Base-by-base conservation (phyloP, 2,113 vertebrate species). In the Scopus umbretta region DNA sequence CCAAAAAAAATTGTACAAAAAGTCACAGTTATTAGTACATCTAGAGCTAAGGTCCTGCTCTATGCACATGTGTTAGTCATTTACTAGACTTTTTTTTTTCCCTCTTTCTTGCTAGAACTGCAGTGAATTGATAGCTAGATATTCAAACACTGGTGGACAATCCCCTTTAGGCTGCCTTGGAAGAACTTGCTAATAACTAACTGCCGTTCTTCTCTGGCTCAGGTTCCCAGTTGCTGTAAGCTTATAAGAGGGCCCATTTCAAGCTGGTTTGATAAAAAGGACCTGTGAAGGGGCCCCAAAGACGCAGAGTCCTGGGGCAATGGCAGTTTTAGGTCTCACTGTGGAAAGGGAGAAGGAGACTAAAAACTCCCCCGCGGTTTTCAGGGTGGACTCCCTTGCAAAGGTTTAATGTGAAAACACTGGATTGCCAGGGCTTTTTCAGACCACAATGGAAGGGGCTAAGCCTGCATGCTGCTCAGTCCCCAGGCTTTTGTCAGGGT, bases 141-240 rank as follows among this genome's bases (percentile, higher is more conserved):
- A 95, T 91, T 95, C 87, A 79, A 95, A 94, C 88, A 42, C 79
- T 71, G 80, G 85, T 89, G 88, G 95, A 94, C 95, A 97, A 97
- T 96, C 94, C 94, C 90, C 96, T 96, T 96, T 85, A 96, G 97
- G 93, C 89, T 96, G 36, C 52, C 81, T 96, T 94, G 81, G 92
- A 97, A 97, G 93, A 92, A 86, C 84, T 96, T 94, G 90, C 55
- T 96, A 96, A 97, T 96, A 97, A 95, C 75, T 94, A 84, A 95
- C 87, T 87, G 91, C 86, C 55, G n/a, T 96, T 92, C 90, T 92
- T 82, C 61, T 84, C 90, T 88, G 93, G 67, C 92, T 96, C 94
- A 71, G 50, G 78, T 94, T 96, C 75, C 63, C 36, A 8, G 49
- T 86, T 67, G 56, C 88, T 94, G 50, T 25, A 70, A 89, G 80